Base-by-base conservation (phyloP, 2,888 invertebrate genomes). In the Melangyna quadrimaculata region DNA sequence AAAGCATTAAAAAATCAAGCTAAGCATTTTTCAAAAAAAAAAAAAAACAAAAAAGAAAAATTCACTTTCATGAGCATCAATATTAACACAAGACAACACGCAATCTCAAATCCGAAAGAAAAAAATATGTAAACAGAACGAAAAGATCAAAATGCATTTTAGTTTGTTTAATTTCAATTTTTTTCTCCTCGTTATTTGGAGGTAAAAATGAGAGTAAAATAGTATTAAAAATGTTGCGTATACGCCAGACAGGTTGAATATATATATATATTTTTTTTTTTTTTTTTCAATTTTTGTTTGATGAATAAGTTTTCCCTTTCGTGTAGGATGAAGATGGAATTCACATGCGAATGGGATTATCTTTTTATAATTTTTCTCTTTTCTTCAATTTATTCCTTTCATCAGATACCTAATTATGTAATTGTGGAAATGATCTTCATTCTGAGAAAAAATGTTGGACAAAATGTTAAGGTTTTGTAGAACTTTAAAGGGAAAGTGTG, bases 1-100 rank as follows among this genome's bases (percentile, higher is more conserved):
- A n/a, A 27, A 70, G 6, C 24, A 12, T 43, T 19, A 27, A 55
- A 71, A 57, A 57, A 22, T 24, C 22, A 14, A 8, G 9, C 29
- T 61, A 24, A 55, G 40, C 40, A 32, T 51, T 69, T 45, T 51
- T 48, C 22, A 70, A n/a, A n/a, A n/a, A n/a, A n/a, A n/a, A n/a
- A n/a, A n/a, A n/a, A n/a, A n/a, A n/a, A n/a, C n/a, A n/a, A n/a
- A n/a, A n/a, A n/a, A n/a, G n/a, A n/a, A 73, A 70, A 29, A 57
- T 81, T 77, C 71, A 72, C 78, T 77, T 72, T 82, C 81, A 77
- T 72, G 24, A 43, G 10, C 71, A 53, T 17, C 4, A 14, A 32
- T 19, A 51, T 24, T 22, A 45, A 27, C 7, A 43, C 12, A n/a
- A 40, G 7, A 0, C 3, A 24, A 40, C 77, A 78, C 67, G 67